A percentile compares a stretch with the other conserved stretches of the same genome.
Evolutionary conservation across 2,888 invertebrate genomes (phyloP).

Genomic region (Drosophila meridiana): DNA sequence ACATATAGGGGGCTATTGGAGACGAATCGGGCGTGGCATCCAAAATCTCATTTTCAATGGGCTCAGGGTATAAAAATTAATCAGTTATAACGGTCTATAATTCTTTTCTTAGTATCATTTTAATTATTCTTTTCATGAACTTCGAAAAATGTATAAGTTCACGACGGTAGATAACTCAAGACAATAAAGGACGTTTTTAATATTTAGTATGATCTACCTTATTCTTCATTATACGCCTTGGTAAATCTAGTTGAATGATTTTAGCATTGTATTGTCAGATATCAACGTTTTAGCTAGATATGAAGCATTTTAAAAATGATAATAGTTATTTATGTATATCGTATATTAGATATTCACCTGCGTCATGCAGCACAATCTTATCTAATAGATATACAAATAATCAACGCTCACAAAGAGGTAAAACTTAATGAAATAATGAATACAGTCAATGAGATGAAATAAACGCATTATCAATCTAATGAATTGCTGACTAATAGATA

Average conservation of each 20-base stretch:
- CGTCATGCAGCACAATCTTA: constrained; percentile 19
- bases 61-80: no score
- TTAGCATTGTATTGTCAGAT: not conserved
- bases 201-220: no score
- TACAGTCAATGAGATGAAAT: not conserved
- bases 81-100: no score
- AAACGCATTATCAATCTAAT: constrained; percentile 3
- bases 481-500: constrained; percentile 8
- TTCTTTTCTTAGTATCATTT: no score
- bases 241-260: not conserved
- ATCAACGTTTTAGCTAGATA: not conserved
- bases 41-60: no score
- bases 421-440: constrained; percentile 16
- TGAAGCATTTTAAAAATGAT: not conserved
- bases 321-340: not conserved
- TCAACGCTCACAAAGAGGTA: constrained; percentile 3
- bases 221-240: not conserved
- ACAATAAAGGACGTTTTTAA: no score
- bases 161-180: no score
- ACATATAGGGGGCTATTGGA: no score
- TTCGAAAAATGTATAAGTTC: no score
- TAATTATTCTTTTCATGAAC: no score
- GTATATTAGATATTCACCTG: not conserved
- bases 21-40: no score
- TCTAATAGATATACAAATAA: constrained; percentile 13